Evolutionary conservation across 2,113 vertebrate species (phyloP).

Genomic region (Seriola dumerili): DNA sequence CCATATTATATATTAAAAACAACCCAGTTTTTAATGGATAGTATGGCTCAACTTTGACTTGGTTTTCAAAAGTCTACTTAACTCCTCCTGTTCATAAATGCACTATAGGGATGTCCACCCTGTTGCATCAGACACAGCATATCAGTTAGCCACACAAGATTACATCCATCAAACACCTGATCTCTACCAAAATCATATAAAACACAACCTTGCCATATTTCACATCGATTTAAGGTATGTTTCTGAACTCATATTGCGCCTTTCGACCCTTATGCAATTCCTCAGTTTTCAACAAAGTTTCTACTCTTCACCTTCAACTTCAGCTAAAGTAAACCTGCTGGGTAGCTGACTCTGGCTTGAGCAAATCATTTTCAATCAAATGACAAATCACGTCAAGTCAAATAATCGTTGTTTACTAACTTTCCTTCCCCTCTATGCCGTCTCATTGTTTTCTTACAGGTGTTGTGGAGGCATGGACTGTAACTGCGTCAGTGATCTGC

Average conservation of each 20-base stretch:
- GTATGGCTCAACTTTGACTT: constrained; percentile 41
- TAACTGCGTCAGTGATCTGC: constrained; percentile 94
- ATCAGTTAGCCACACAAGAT: constrained; percentile 71
- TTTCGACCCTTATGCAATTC: constrained; percentile 66
- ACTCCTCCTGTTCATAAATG: constrained; percentile 64
- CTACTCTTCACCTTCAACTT: constrained; percentile 34
- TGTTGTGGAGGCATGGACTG: constrained; percentile 90
- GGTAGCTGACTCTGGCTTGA: not conserved
- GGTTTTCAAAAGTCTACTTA: constrained; percentile 63
- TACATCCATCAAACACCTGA: constrained; percentile 77
- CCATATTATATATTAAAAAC: constrained; percentile 34
- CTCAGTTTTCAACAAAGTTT: constrained; percentile 61
- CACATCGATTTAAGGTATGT: constrained; percentile 66
- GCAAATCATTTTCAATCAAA: not conserved
- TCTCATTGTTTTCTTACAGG: constrained; percentile 65
- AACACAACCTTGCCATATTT: constrained; percentile 75
- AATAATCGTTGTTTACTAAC: not conserved
- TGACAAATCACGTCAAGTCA: not conserved
- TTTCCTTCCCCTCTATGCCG: not conserved
- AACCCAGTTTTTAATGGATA: constrained; percentile 27
- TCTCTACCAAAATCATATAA: constrained; percentile 70
- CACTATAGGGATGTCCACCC: constrained; percentile 72
- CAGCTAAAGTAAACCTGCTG: constrained; percentile 14
- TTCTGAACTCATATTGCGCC: constrained; percentile 52
- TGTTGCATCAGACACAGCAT: constrained; percentile 77